Percentiles rank a stretch among this genome's conserved stretches.
These are phyloP conservation scores for Vanessa atalanta DNA, from an alignment of 1,140 invertebrate genomes.

Conservation along the genomic window DNA sequence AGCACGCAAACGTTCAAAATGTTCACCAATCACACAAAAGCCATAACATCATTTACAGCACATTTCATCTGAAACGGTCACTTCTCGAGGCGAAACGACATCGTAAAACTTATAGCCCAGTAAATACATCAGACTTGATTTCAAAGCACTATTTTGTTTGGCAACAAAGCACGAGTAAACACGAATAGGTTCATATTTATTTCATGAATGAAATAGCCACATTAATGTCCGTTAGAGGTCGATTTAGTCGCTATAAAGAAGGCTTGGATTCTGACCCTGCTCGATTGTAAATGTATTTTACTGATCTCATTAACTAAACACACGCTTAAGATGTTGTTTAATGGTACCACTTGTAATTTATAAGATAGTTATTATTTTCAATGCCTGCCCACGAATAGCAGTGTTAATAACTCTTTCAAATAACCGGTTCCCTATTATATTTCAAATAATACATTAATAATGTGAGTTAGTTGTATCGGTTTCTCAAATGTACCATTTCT, in stretches of 20 bases:
- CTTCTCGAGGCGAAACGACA: slow-evolving; percentile 23
- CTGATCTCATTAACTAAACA: slow-evolving; percentile 33
- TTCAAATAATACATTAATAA: slow-evolving; percentile 6
- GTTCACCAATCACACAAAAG: slow-evolving; percentile 20
- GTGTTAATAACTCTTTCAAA: slow-evolving; percentile 3
- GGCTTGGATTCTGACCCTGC: slow-evolving; percentile 20
- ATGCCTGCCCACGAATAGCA: slow-evolving; percentile 7
- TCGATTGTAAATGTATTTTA: slow-evolving; percentile 22
- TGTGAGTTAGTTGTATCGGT: not conserved
- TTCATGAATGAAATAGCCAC: slow-evolving; percentile 37
- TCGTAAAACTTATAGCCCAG: slow-evolving; percentile 29
- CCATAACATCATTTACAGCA: not conserved
- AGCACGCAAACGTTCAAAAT: not conserved
- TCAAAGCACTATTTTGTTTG: slow-evolving; percentile 35
- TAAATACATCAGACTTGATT: slow-evolving; percentile 37
- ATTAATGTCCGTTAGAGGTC: slow-evolving; percentile 30
- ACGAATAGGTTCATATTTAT: slow-evolving; percentile 39
- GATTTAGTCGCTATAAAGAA: slow-evolving; percentile 30
- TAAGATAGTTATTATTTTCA: slow-evolving; percentile 11
- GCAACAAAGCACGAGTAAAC: slow-evolving; percentile 36
- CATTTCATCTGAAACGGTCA: slow-evolving; percentile 28
- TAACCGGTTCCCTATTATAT: not conserved
- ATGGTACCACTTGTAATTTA: slow-evolving; percentile 7
- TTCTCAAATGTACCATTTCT: not conserved
- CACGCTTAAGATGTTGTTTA: slow-evolving; percentile 8